A percentile compares a stretch with the other conserved stretches of the same genome.
Evolutionary conservation across 2,888 invertebrate genomes (phyloP).

Genomic region (Pardosa pseudoannulata): DNA sequence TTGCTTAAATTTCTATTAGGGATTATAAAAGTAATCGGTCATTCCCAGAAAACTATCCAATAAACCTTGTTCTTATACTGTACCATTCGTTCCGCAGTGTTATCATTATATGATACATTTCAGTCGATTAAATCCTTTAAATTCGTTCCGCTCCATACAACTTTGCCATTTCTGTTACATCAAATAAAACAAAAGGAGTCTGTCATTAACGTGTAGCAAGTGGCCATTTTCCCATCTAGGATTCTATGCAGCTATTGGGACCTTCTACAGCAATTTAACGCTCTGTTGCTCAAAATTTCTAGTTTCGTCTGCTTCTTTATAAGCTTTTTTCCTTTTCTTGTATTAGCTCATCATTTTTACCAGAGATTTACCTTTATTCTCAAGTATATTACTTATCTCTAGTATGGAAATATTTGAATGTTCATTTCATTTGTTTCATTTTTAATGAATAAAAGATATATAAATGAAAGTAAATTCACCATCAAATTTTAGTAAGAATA

Average conservation of each 20-base stretch:
- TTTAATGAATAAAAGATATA: too few species aligned
- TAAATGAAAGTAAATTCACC: too few species aligned
- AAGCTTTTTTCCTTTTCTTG: conserved; percentile 27
- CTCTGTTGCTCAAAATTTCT: conserved; percentile 52
- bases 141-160: conserved; percentile 53
- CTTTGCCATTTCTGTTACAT: conserved; percentile 60
- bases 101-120: conserved; percentile 66
- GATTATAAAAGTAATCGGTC: too few species aligned
- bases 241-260: conserved; percentile 66
- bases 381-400: too few species aligned
- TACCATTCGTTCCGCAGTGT: conserved; percentile 41
- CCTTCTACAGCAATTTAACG: conserved; percentile 68
- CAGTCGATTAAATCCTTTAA: conserved; percentile 62
- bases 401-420: too few species aligned
- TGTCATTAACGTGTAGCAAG: conserved; percentile 70
- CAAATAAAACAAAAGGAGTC: conserved; percentile 69
- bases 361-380: too few species aligned
- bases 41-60: too few species aligned
- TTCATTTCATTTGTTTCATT: too few species aligned
- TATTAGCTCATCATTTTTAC: conserved; percentile 26
- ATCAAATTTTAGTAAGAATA: too few species aligned
- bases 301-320: conserved; percentile 59
- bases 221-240: conserved; percentile 70
- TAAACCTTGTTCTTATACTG: too few species aligned
- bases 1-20: too few species aligned